A percentile compares a stretch with the other conserved stretches of the same genome.
Conservation (phyloP, 1,140 invertebrate genomes). For the Cecropterus lyciades region DNA sequence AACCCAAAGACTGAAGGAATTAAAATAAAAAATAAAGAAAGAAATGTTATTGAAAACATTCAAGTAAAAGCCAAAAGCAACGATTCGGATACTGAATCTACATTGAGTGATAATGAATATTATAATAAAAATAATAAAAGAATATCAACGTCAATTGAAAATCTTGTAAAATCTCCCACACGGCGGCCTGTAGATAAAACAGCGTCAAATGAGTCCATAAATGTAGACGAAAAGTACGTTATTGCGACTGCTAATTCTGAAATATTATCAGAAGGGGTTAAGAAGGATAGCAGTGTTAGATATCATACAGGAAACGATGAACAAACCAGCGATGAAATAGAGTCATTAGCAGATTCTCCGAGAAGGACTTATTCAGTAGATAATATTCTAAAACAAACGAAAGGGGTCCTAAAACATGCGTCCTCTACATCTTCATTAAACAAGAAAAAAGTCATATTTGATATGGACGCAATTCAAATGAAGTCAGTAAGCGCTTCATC, state of each 20-base stretch:
- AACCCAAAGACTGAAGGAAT: conserved; percentile 1
- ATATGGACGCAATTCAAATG: conserved; percentile 84
- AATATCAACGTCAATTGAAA: conserved; percentile 55
- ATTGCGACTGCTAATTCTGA: conserved; percentile 8
- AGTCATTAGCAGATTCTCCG: conserved; percentile 50
- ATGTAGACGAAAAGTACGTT: conserved; percentile 19
- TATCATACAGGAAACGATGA: conserved; percentile 38
- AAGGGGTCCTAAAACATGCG: conserved; percentile 85
- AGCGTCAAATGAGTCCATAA: conserved; percentile 8
- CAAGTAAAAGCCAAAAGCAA: conserved; percentile 19
- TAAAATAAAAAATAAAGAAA: conserved; percentile 30
- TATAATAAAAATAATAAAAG: conserved; percentile 36
- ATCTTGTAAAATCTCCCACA: conserved; percentile 65
- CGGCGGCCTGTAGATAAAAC: conserved; percentile 43
- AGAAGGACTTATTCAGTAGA: conserved; percentile 64
- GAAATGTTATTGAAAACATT: conserved; percentile 9
- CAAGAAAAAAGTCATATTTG: conserved; percentile 87
- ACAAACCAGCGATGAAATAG: conserved; percentile 56
- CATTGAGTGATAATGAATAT: conserved; percentile 47
- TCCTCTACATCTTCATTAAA: conserved; percentile 79
- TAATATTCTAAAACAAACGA: conserved; percentile 72
- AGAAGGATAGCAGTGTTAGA: conserved; percentile 29
- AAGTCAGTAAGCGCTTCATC: conserved; percentile 78
- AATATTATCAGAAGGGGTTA: conserved; percentile 22
- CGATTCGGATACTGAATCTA: conserved; percentile 41